These are phyloP conservation scores for Corythornis madagascariensis DNA, from an alignment of 2,113 vertebrate genomes.

Conservation along the genomic window DNA sequence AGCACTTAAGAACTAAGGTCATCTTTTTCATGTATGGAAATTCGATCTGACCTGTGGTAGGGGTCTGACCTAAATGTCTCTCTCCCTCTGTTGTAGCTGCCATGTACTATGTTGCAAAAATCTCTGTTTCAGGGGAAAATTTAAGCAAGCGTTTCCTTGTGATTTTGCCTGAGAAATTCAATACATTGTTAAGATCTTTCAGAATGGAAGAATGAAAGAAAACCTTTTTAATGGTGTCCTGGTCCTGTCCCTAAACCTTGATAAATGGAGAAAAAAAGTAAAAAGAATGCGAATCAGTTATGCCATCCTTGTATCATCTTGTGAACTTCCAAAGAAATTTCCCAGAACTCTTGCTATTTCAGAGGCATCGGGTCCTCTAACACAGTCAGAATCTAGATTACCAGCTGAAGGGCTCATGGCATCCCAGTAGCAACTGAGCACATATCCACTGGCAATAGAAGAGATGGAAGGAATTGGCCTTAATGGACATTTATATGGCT, in stretches of 20 bases:
- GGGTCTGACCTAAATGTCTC: background rate
- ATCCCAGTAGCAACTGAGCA: no score
- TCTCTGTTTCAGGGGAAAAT: background rate
- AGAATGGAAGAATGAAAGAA: no score
- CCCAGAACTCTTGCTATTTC: no score
- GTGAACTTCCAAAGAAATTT: background rate
- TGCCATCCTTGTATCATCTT: background rate
- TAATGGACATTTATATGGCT: background rate
- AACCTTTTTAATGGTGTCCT: background rate
- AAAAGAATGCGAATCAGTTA: background rate
- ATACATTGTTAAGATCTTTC: background rate
- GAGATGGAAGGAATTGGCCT: background rate
- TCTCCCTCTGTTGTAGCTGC: background rate
- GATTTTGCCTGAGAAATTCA: background rate
- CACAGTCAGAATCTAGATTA: no score
- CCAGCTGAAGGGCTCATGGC: no score
- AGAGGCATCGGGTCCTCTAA: no score
- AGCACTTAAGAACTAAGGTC: background rate
- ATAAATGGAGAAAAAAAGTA: background rate
- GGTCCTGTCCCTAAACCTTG: no score
- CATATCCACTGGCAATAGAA: no score
- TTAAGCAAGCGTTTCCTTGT: background rate
- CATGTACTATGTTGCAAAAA: background rate
- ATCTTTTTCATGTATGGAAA: background rate
- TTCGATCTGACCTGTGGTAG: background rate